Evolutionary conservation across 1,140 invertebrate species (phyloP).

Genomic region (Carposina sasakii): DNA sequence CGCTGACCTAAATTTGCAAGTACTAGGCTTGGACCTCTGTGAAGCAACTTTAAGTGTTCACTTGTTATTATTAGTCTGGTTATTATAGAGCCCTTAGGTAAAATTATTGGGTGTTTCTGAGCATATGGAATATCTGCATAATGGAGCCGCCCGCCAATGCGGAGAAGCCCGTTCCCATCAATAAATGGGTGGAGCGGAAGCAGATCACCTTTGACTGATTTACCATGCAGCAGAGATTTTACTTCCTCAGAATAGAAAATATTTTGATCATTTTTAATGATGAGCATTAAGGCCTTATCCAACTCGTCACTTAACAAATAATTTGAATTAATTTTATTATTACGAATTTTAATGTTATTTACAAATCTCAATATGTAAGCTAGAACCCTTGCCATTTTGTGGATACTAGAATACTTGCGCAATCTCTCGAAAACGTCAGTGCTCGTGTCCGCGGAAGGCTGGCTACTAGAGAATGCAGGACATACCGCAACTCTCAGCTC

Average conservation of each 20-base stretch:
- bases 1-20: background rate
- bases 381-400: too few species aligned
- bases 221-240: background rate
- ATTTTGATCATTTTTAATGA: background rate
- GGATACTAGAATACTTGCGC: background rate
- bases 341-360: too few species aligned
- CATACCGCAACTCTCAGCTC: background rate
- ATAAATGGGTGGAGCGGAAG: conserved; percentile 16
- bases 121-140: conserved; percentile 16
- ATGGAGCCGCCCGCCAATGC: conserved; percentile 37
- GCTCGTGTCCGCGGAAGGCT: background rate
- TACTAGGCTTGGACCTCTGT: conserved; percentile 18
- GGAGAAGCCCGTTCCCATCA: conserved; percentile 19
- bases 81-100: conserved; percentile 21
- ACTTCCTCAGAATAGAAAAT: background rate
- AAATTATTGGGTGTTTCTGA: conserved; percentile 31
- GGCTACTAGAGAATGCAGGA: background rate
- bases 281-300: background rate
- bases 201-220: background rate
- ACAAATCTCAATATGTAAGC: too few species aligned
- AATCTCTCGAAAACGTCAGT: background rate
- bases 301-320: background rate
- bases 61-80: conserved; percentile 27
- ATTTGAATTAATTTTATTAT: background rate
- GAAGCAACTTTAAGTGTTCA: conserved; percentile 21